Percentiles rank a stretch among this genome's conserved stretches.
Conservation (phyloP, 2,797 vertebrate genomes). For the Phoeniculus purpureus region DNA sequence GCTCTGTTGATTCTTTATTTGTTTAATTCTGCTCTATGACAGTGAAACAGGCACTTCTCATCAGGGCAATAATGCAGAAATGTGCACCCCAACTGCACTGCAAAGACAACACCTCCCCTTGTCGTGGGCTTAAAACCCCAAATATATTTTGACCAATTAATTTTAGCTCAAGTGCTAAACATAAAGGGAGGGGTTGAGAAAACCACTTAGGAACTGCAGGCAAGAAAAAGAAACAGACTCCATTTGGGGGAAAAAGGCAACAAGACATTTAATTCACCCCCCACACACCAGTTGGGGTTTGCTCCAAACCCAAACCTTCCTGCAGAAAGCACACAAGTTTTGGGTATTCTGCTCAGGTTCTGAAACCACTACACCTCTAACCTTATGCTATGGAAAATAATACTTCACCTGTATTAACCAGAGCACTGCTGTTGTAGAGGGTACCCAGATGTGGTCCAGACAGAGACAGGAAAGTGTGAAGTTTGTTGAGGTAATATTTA, state of each 20-base stretch:
- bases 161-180: too few relatives aligned
- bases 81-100: not conserved
- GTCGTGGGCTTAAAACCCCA: too few relatives aligned
- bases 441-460: constrained; percentile 98
- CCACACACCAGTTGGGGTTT: too few relatives aligned
- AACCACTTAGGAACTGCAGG: too few relatives aligned
- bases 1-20: not conserved
- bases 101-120: not conserved
- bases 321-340: too few relatives aligned
- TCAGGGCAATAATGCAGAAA: not conserved
- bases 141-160: too few relatives aligned
- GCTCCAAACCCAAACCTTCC: too few relatives aligned
- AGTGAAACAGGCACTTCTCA: not conserved
- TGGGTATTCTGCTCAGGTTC: too few relatives aligned
- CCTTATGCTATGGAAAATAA: not conserved
- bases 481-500: constrained; percentile 94
- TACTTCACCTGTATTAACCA: constrained; percentile 93
- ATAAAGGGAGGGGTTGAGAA: too few relatives aligned
- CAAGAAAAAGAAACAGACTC: too few relatives aligned
- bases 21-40: not conserved
- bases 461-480: constrained; percentile 97
- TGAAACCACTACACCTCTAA: not conserved
- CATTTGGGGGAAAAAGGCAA: too few relatives aligned
- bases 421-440: constrained; percentile 96
- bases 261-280: too few relatives aligned